These are phyloP conservation scores for Lydus trimaculatus DNA, from an alignment of 2,888 invertebrate species.

Conservation along the genomic window DNA sequence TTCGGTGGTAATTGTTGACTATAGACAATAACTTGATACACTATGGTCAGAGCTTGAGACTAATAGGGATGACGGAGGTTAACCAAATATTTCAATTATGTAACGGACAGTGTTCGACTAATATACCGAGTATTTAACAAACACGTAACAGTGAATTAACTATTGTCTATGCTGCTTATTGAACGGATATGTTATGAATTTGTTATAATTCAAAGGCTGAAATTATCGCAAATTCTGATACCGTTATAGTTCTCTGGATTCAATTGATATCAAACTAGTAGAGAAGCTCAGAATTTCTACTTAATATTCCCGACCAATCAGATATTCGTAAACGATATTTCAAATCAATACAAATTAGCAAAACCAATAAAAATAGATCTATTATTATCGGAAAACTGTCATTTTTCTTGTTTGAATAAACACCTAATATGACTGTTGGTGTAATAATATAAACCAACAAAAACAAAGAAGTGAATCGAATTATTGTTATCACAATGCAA, in stretches of 20 bases:
- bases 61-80: conserved; percentile 36
- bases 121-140: conserved; percentile 15
- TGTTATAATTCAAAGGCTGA: neutral
- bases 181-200: conserved; percentile 10
- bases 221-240: neutral
- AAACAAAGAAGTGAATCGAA: neutral
- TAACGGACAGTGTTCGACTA: conserved; percentile 15
- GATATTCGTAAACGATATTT: neutral
- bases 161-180: conserved; percentile 5
- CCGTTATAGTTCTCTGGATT: too few species aligned
- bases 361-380: neutral
- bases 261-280: too few species aligned
- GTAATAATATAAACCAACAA: neutral
- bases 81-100: conserved; percentile 39
- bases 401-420: neutral
- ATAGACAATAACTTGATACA: conserved; percentile 24
- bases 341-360: neutral
- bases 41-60: conserved; percentile 25
- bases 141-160: conserved; percentile 10
- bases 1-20: conserved; percentile 24
- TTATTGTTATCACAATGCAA: neutral
- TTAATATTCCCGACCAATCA: neutral
- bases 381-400: neutral
- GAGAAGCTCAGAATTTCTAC: too few species aligned
- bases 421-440: neutral